Evolutionary conservation across 2,113 vertebrate species (phyloP).

Genomic region (Poecile atricapillus): DNA sequence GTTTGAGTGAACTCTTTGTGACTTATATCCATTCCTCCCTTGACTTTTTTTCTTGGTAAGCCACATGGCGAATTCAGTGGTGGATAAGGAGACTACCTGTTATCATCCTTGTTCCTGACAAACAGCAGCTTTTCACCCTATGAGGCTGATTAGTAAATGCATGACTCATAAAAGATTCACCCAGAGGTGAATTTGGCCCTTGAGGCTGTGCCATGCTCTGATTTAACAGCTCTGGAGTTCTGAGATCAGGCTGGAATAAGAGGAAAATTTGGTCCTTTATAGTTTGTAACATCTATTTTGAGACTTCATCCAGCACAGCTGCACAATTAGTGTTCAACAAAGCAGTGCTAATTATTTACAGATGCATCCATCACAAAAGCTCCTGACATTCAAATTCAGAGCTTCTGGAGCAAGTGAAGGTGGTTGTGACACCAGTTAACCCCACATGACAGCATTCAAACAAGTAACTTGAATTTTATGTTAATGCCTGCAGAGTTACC

Average conservation of each 20-base stretch:
- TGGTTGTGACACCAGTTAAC: conserved; percentile 25
- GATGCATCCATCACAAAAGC: conserved; percentile 61
- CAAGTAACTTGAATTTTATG: not conserved
- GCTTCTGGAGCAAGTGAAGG: conserved; percentile 34
- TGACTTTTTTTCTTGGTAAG: not conserved
- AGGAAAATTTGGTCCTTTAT: not conserved
- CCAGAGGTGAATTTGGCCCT: not conserved
- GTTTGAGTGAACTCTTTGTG: not conserved
- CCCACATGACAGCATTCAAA: not conserved
- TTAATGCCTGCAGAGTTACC: not conserved
- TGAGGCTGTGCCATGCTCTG: not conserved
- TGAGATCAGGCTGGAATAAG: not conserved
- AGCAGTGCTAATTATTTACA: conserved; percentile 74
- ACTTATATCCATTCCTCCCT: not conserved
- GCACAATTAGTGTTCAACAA: conserved; percentile 74
- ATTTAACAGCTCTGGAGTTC: not conserved
- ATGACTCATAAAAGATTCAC: not conserved
- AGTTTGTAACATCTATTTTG: conserved; percentile 36
- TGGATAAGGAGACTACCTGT: not conserved
- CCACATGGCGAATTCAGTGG: not conserved
- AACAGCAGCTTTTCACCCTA: not conserved
- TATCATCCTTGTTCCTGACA: not conserved
- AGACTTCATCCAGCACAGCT: conserved; percentile 67
- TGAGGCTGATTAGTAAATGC: not conserved
- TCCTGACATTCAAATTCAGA: conserved; percentile 65